These are phyloP conservation scores for Xyliphius kryptos DNA, from an alignment of 2,113 vertebrate species.

Conservation along the genomic window DNA sequence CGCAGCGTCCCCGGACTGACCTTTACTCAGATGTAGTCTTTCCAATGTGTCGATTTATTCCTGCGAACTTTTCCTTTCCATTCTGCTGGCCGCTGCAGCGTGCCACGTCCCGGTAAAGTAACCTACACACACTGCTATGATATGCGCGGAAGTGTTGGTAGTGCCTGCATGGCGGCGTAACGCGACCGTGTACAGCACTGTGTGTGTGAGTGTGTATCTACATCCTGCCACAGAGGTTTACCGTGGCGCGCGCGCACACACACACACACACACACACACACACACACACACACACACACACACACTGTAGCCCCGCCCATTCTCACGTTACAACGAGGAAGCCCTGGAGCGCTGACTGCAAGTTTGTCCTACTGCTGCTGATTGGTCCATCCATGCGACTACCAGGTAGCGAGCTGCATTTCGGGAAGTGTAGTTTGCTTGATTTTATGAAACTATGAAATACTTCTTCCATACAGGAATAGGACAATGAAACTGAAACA, in stretches of 20 bases:
- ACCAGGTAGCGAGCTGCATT: no score
- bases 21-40: slow-evolving; percentile 16
- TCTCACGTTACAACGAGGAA: slow-evolving; percentile 1
- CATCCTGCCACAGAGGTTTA: slow-evolving; percentile 22
- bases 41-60: background rate
- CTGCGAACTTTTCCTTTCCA: slow-evolving; percentile 25
- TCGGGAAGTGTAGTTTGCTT: no score
- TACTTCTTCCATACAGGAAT: no score
- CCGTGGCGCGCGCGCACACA: background rate
- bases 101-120: slow-evolving; percentile 26
- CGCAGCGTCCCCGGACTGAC: slow-evolving; percentile 30
- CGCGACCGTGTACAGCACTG: background rate
- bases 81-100: background rate
- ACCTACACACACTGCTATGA: slow-evolving; percentile 8
- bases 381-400: no score
- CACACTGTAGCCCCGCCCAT: slow-evolving; percentile 2
- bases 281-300: no score
- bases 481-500: no score
- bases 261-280: background rate
- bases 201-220: slow-evolving; percentile 15
- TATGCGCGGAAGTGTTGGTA: no score
- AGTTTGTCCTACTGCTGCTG: no score
- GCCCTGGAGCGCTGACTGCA: background rate
- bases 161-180: slow-evolving; percentile 16
- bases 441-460: no score